phyloP scores from a whole-genome alignment of 2,113 vertebrate genomes.

The Garra rufa region DNA sequence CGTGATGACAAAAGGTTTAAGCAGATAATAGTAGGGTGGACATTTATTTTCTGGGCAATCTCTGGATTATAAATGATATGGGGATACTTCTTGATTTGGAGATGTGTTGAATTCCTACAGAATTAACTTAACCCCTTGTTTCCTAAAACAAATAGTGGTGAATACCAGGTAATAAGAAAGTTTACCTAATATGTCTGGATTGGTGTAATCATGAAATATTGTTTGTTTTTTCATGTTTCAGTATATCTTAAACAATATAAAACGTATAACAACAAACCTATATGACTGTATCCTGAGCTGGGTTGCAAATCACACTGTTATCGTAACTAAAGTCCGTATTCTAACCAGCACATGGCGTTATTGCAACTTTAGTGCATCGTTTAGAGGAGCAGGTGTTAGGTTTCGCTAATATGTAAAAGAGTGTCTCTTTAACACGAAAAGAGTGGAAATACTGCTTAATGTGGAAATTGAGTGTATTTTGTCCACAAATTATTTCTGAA shows the following conservation, averaged over 20 bases:
- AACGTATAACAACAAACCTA: background rate
- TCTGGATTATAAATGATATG: background rate
- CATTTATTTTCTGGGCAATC: background rate
- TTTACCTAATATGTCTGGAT: background rate
- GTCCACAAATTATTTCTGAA: background rate
- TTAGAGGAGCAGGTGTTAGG: background rate
- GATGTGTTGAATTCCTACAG: conserved; percentile 63
- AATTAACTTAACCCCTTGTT: conserved; percentile 74
- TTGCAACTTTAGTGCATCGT: background rate
- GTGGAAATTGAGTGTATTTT: background rate
- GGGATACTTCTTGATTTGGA: background rate
- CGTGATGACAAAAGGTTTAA: conserved; percentile 22
- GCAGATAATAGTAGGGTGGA: background rate
- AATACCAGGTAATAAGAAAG: background rate
- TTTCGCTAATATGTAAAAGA: background rate
- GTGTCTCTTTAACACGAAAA: background rate
- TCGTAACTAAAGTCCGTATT: background rate
- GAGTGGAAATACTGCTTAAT: background rate
- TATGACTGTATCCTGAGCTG: background rate
- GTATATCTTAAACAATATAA: too few species aligned
- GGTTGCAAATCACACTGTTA: background rate
- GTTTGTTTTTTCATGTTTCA: background rate
- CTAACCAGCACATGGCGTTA: background rate
- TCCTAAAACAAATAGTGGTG: conserved; percentile 69
- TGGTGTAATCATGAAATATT: background rate